Evolutionary conservation across 2,113 vertebrate genomes (phyloP), one percentile per base, ranked within the genome.

Genomic region (Myrmecophaga tridactyla): DNA sequence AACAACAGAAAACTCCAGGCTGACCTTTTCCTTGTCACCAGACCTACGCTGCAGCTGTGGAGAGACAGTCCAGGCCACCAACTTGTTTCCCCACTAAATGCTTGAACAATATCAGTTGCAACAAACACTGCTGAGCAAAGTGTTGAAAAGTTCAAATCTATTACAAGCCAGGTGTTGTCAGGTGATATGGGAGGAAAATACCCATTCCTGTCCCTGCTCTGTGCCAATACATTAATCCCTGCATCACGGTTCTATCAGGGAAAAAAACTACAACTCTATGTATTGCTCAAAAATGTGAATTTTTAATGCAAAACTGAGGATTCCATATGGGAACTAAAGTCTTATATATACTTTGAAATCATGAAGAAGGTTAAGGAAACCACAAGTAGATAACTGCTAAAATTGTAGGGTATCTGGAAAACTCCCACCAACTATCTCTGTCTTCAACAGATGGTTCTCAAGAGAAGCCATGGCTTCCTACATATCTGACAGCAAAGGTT

Each of bases 191-290:
- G 67, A 80, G 60, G 70, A 29, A 83, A 69, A 82, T 9, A 67
- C 8, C 46, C 21, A 18, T 14, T 17, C 29, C 39, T 25, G 18
- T 14, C 27, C 41, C 72, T 29, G 46, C 72, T 43, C 27, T 0
- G 18, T 31, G 34, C 76, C 43, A 20, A n/a, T 43, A 51, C 51
- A 8, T 20, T 17, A 46, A 46, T 15, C 76, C 43, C 46, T 69
- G 27, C 9, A 25, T 21, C 0, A 27, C 34, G 3, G 3, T 0
- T 56, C 85, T n/a, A 25, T 27, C 23, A 6, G 8, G 13, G 14
- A 20, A 70, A 60, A 70, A 60, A 88, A 60, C 4, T 17, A 31
- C n/a, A 9, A 20, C 12, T 25, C 43, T 7, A 17, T 12, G 0
- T 39, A 56, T 46, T 86, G 56, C 96, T 69, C 15, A 17, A 51